A percentile compares a stretch with the other conserved stretches of the same genome.
phyloP scores from a whole-genome alignment of 2,113 vertebrate species.

The Cavia porcellus region DNA sequence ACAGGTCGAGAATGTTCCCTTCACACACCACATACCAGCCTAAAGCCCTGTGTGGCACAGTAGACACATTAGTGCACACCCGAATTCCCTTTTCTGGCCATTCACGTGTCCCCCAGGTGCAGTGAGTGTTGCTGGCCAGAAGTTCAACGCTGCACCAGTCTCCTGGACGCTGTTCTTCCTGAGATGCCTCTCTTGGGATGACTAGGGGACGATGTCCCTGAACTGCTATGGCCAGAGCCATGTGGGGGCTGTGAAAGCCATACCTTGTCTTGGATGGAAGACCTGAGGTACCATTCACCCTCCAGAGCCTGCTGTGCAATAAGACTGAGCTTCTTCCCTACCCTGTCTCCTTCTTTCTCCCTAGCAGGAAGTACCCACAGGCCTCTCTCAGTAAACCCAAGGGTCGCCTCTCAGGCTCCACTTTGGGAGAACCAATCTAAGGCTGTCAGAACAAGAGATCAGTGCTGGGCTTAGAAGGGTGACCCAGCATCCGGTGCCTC shows the following conservation, averaged over 20 bases:
- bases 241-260: background rate
- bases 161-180: background rate
- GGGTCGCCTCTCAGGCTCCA: background rate
- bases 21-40: background rate
- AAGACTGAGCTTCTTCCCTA: background rate
- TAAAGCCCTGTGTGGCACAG: background rate
- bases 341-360: background rate
- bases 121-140: background rate
- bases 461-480: background rate
- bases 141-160: background rate
- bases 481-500: too few species aligned
- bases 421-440: background rate
- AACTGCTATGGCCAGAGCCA: too few species aligned
- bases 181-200: background rate
- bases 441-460: too few species aligned
- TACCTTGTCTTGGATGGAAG: background rate
- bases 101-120: background rate
- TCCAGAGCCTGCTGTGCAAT: background rate
- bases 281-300: background rate
- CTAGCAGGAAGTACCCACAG: background rate
- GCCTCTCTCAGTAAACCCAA: background rate
- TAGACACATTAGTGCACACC: fast-evolving
- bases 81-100: background rate
- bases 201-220: background rate
- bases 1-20: background rate